Evolutionary conservation across 92 coral and sea anemone species (phyloP).

Genomic region (Palythoa grandis): DNA sequence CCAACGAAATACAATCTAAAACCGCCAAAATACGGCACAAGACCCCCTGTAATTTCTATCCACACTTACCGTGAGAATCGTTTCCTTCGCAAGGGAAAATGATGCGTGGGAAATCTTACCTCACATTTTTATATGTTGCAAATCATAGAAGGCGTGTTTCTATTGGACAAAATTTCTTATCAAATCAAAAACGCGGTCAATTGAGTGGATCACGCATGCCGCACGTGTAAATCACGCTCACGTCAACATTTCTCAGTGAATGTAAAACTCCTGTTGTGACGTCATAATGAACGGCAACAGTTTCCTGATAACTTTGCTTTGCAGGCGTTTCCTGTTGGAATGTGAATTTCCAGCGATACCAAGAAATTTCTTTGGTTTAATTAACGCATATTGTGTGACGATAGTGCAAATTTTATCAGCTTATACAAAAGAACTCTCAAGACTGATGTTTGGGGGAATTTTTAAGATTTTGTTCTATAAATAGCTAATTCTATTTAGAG

Average conservation of each 20-base stretch:
- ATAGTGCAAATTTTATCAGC: not conserved
- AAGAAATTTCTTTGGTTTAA: not conserved
- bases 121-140: not conserved
- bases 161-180: slow-evolving; percentile 8
- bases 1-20: too few relatives aligned
- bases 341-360: not conserved
- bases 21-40: not conserved
- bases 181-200: slow-evolving; percentile 1
- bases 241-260: not conserved
- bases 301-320: not conserved
- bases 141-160: not conserved
- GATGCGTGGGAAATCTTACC: not conserved
- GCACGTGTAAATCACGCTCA: slow-evolving; percentile 28
- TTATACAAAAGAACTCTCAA: not conserved
- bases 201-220: not conserved
- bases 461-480: not conserved
- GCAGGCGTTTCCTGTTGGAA: not conserved
- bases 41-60: not conserved
- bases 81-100: not conserved
- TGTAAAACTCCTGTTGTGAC: slow-evolving; percentile 32
- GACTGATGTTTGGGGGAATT: not conserved
- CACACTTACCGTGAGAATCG: not conserved
- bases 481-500: not conserved
- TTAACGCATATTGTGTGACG: not conserved
- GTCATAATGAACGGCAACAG: slow-evolving; percentile 10